Evolutionary conservation across 2,888 invertebrate species (phyloP).

Genomic region (Cheilosia impressa): DNA sequence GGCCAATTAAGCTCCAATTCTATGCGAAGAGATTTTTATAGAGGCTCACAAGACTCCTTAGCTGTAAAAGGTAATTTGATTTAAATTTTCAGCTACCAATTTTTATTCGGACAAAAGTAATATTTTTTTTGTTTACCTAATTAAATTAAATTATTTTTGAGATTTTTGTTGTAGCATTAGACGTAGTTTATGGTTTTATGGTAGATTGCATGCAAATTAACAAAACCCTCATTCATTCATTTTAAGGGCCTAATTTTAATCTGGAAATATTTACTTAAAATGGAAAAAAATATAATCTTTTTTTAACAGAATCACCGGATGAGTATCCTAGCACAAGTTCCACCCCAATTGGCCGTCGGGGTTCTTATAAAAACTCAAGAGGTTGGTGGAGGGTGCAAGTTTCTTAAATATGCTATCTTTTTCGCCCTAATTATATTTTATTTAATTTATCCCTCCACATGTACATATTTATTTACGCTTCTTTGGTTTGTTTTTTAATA

Average conservation of each 20-base stretch:
- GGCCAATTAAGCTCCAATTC: conserved; percentile 85
- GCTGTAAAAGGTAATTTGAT: conserved; percentile 89
- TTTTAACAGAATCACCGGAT: conserved; percentile 83
- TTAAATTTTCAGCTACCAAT: conserved; percentile 59
- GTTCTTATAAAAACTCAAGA: conserved; percentile 94
- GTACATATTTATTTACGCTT: conserved; percentile 54
- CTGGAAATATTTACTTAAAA: conserved; percentile 21
- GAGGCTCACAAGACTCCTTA: conserved; percentile 95
- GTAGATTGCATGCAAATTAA: conserved; percentile 67
- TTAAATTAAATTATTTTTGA: conserved; percentile 55
- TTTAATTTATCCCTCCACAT: conserved; percentile 65
- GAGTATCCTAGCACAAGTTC: conserved; percentile 85
- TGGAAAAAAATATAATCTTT: conserved; percentile 50
- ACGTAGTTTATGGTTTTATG: conserved; percentile 36
- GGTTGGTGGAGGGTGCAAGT: conserved; percentile 86
- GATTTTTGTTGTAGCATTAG: conserved; percentile 45
- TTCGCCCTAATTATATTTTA: conserved; percentile 45
- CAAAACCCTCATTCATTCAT: conserved; percentile 15
- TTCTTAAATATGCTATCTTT: conserved; percentile 55
- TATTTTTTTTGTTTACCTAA: conserved; percentile 41
- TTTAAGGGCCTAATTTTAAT: conserved; percentile 14
- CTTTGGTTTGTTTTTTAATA: conserved; percentile 42
- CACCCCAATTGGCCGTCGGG: conserved; percentile 90
- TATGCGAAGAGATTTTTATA: conserved; percentile 95
- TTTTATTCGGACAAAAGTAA: conserved; percentile 12